phyloP scores from a whole-genome alignment of 2,113 vertebrate genomes.

The Pontoporia blainvillei region DNA sequence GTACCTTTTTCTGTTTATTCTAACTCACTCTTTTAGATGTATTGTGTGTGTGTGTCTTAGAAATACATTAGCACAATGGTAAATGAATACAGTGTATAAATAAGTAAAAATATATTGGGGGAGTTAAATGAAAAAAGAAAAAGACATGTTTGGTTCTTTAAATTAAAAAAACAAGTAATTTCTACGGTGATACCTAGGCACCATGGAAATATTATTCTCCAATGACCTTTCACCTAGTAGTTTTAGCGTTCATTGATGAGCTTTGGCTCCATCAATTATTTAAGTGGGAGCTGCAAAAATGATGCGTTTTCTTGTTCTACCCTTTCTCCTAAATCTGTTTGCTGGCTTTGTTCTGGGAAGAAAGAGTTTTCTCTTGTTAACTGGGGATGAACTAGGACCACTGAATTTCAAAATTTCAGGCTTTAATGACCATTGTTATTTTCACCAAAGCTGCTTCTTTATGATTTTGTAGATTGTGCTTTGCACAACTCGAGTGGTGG shows the following conservation, averaged over 20 bases:
- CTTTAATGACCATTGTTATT: background rate
- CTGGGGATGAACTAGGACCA: background rate
- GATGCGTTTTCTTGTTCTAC: background rate
- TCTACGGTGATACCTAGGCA: background rate
- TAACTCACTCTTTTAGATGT: background rate
- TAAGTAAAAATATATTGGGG: background rate
- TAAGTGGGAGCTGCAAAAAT: background rate
- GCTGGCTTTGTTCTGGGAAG: background rate
- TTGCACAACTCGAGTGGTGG: background rate
- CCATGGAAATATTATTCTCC: background rate
- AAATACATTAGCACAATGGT: background rate
- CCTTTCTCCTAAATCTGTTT: background rate
- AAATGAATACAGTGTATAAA: background rate
- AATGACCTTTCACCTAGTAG: background rate
- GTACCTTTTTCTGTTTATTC: background rate
- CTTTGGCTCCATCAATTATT: background rate
- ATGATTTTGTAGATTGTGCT: background rate
- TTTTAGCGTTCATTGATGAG: background rate
- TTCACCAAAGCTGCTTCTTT: background rate
- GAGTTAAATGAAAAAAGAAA: background rate
- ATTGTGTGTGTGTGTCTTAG: background rate
- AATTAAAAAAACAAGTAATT: background rate
- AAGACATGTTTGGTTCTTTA: background rate
- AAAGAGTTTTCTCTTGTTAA: background rate
- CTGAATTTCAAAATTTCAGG: background rate